These are phyloP conservation scores for Hipposideros larvatus DNA, from an alignment of 2,797 vertebrate genomes.

Conservation along the genomic window DNA sequence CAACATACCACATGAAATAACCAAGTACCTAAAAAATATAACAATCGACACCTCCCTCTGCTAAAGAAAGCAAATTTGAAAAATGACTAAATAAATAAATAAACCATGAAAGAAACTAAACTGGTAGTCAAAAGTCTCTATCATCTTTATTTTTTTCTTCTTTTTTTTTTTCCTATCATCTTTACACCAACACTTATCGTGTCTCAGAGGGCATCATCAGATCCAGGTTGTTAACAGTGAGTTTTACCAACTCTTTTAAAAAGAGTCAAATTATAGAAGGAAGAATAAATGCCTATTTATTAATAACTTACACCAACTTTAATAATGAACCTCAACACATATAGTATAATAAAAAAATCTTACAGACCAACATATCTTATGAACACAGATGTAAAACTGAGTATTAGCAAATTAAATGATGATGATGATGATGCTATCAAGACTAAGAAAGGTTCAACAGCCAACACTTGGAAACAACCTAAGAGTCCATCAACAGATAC, in stretches of 20 bases:
- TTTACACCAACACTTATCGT: neutral
- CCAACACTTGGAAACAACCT: neutral
- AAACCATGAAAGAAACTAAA: neutral
- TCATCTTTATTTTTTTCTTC: neutral
- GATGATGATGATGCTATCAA: neutral
- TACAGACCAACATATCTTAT: neutral
- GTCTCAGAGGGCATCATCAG: neutral
- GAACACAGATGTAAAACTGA: neutral
- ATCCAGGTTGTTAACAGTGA: neutral
- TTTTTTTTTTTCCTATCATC: neutral
- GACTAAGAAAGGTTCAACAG: neutral
- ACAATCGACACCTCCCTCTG: neutral
- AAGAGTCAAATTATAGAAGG: neutral
- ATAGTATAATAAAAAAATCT: neutral
- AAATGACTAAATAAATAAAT: neutral
- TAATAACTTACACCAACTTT: neutral
- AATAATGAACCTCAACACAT: neutral
- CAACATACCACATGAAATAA: neutral
- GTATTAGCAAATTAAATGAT: constrained; percentile 33
- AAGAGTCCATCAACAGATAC: neutral
- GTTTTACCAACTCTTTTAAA: neutral
- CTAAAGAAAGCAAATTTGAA: neutral
- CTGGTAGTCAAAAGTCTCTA: neutral
- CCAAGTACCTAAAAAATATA: neutral
- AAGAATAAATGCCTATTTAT: neutral